phyloP scores from a whole-genome alignment of 2,113 vertebrate species.

The Opisthocomus hoazin region DNA sequence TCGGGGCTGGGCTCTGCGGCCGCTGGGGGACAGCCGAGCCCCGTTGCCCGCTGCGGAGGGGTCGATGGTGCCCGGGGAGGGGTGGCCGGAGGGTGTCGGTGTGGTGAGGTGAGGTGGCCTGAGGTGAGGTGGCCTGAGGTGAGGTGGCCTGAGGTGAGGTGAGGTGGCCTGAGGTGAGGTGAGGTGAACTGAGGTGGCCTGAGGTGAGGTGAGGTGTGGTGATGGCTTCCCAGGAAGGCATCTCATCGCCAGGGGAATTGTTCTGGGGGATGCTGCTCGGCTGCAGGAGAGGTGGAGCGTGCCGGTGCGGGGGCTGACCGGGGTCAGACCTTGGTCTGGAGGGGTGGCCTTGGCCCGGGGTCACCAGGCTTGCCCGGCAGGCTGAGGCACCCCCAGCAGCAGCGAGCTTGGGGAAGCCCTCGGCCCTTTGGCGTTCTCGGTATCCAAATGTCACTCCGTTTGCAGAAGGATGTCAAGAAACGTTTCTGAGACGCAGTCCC shows the following conservation, averaged over 20 bases:
- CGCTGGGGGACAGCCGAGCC: background rate
- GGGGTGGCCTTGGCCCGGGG: background rate
- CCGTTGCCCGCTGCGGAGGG: fast-evolving
- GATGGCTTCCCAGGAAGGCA: background rate
- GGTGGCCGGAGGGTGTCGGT: background rate
- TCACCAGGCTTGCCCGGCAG: background rate
- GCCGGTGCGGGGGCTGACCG: background rate
- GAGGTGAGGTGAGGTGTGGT: background rate
- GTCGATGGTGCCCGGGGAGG: background rate
- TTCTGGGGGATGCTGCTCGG: background rate
- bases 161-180: background rate
- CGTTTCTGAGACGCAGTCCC: background rate
- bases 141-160: background rate
- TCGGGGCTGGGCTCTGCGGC: background rate
- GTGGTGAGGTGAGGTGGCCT: background rate
- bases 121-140: too few relatives aligned
- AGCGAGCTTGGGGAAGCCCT: background rate
- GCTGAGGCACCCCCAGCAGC: fast-evolving
- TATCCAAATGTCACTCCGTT: background rate
- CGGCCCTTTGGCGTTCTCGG: background rate
- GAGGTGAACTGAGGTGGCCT: background rate
- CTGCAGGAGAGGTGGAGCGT: background rate
- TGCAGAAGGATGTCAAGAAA: fast-evolving
- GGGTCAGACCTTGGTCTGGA: background rate
- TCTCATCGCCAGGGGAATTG: too few relatives aligned